phyloP scores from a whole-genome alignment of 2,113 vertebrate species.

The Trachemys scripta region DNA sequence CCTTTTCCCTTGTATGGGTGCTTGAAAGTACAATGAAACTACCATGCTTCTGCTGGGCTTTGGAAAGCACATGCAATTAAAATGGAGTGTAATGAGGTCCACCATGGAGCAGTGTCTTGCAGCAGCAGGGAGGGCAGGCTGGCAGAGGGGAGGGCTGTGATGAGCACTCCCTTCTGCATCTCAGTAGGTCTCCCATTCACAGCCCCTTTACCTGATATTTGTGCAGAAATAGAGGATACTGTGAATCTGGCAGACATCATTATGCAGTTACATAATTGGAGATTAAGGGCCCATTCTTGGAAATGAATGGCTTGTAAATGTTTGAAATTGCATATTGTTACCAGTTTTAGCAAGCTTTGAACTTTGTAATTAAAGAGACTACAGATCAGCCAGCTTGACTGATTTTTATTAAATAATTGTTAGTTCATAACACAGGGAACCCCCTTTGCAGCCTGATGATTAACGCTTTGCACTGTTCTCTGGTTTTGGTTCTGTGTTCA shows the following conservation, averaged over 20 bases:
- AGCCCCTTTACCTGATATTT: background rate
- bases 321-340: background rate
- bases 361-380: background rate
- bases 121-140: background rate
- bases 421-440: no score
- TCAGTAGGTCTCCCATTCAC: background rate
- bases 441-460: no score
- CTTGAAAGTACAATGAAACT: background rate
- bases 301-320: background rate
- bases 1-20: background rate
- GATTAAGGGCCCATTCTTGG: background rate
- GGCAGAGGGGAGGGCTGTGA: background rate
- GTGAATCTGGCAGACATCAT: background rate
- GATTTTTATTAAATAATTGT: no score
- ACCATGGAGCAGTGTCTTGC: background rate
- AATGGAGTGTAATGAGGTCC: background rate
- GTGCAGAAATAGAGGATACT: background rate
- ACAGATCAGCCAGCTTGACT: background rate
- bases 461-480: no score
- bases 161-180: background rate
- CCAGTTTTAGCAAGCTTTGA: background rate
- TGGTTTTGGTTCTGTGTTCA: background rate
- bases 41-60: background rate
- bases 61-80: background rate
- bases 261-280: background rate